A percentile compares a stretch with the other conserved stretches of the same genome.
phyloP scores from a whole-genome alignment of 2,888 invertebrate genomes.

The Drosophila gaucha region DNA sequence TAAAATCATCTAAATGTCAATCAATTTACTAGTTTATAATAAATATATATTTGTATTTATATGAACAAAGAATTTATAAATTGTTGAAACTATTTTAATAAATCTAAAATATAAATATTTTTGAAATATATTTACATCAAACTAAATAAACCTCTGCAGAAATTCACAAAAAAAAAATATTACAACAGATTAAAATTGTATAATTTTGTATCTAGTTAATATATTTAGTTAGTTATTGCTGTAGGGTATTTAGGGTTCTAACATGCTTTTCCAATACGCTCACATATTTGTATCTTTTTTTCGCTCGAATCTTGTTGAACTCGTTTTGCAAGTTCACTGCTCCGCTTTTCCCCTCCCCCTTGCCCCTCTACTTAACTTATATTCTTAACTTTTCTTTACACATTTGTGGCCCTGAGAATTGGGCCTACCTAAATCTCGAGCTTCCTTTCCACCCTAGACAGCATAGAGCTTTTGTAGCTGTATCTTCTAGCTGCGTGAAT shows the following conservation, averaged over 20 bases:
- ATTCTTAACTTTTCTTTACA: neutral
- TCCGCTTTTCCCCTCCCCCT: constrained; percentile 12
- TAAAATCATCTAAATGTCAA: neutral
- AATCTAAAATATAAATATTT: too few relatives aligned
- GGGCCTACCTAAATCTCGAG: constrained; percentile 11
- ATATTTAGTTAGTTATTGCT: neutral
- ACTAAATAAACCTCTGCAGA: too few relatives aligned
- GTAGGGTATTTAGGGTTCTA: neutral
- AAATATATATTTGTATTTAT: too few relatives aligned
- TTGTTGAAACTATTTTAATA: too few relatives aligned
- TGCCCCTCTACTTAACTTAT: neutral
- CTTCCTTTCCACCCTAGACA: constrained; percentile 2
- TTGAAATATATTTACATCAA: too few relatives aligned
- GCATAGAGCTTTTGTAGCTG: constrained; percentile 10
- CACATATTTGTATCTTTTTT: constrained; percentile 1
- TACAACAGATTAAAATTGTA: neutral
- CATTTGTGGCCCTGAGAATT: constrained; percentile 37
- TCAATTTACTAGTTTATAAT: neutral
- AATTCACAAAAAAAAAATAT: too few relatives aligned
- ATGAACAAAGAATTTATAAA: too few relatives aligned
- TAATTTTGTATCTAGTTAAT: neutral
- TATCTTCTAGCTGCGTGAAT: constrained; percentile 2
- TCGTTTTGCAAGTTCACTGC: constrained; percentile 49
- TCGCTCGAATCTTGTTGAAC: constrained; percentile 45
- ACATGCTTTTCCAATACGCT: neutral